These are phyloP conservation scores for Erythrolamprus reginae DNA, from an alignment of 2,113 vertebrate genomes.

Conservation along the genomic window DNA sequence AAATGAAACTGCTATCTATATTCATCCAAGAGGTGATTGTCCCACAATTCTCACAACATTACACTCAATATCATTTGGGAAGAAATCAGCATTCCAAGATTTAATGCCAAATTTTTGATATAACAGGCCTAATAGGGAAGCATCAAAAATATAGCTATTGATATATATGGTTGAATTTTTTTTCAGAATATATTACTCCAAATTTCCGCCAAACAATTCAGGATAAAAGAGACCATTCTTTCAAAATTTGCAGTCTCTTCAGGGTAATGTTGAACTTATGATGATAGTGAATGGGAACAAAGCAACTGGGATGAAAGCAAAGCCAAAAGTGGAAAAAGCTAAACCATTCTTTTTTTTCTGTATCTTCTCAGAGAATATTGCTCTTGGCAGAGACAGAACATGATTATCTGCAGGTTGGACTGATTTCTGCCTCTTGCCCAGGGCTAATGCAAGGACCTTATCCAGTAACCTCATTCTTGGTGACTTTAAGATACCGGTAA, in stretches of 20 bases:
- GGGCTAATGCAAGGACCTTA: background rate
- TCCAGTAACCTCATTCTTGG: background rate
- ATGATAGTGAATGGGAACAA: background rate
- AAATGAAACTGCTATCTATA: background rate
- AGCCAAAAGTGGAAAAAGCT: background rate
- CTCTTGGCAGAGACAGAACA: background rate
- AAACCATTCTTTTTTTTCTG: background rate
- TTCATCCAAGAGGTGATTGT: background rate
- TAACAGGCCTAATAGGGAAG: background rate
- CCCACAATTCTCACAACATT: constrained; percentile 11
- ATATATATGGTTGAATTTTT: background rate
- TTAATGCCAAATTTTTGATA: background rate
- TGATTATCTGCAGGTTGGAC: background rate
- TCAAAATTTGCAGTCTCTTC: background rate
- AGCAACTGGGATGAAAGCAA: background rate
- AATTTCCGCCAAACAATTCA: background rate
- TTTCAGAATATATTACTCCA: background rate
- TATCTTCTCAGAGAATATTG: background rate
- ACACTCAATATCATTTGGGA: background rate
- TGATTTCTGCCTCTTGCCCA: background rate
- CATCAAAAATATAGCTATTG: constrained; percentile 3
- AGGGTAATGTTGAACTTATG: too few relatives aligned
- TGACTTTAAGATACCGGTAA: background rate
- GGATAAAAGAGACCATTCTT: background rate
- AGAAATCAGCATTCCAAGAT: background rate